Evolutionary conservation across 2,797 vertebrate genomes (phyloP).

Genomic region (Corythornis leucogaster): DNA sequence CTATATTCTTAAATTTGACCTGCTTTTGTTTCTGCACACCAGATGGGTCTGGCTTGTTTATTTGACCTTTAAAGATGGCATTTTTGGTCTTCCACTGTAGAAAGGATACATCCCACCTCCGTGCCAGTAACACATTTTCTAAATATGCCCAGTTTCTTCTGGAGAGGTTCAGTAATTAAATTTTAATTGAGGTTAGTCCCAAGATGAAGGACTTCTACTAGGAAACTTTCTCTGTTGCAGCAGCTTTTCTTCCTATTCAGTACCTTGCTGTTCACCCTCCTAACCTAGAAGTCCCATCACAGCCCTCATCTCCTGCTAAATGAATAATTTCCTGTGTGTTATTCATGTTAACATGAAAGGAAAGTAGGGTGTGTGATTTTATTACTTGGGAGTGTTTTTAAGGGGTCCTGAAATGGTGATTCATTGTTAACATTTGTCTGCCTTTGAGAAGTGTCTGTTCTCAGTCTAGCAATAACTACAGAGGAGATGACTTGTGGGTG

Average conservation of each 20-base stretch:
- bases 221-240: background rate
- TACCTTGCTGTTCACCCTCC: background rate
- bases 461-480: background rate
- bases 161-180: background rate
- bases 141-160: background rate
- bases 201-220: background rate
- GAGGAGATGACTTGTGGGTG: background rate
- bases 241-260: background rate
- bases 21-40: background rate
- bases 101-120: background rate
- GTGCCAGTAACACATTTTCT: background rate
- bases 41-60: background rate
- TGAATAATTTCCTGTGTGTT: background rate
- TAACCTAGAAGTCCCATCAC: background rate
- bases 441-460: background rate
- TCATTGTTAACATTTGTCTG: background rate
- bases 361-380: conserved; percentile 41
- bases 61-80: background rate
- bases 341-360: background rate
- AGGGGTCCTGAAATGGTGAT: conserved; percentile 33
- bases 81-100: background rate
- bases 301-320: background rate
- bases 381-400: conserved; percentile 17
- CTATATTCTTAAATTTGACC: background rate
- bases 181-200: background rate